A percentile compares a stretch with the other conserved stretches of the same genome.
Evolutionary conservation across 2,113 vertebrate genomes (phyloP).

Genomic region (Oenanthe oenanthe): DNA sequence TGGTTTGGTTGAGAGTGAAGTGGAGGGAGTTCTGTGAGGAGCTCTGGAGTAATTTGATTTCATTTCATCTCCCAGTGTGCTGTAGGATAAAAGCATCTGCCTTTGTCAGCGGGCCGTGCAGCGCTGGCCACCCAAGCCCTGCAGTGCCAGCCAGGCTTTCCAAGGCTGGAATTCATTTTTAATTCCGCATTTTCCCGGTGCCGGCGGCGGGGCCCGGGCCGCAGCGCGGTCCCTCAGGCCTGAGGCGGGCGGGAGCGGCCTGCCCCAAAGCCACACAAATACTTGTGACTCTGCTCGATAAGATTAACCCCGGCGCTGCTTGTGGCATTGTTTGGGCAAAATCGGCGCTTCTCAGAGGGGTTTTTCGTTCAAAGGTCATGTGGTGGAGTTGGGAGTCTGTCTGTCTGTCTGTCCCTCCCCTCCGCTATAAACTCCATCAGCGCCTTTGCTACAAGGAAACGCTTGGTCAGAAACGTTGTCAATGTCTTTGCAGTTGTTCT

Average conservation of each 20-base stretch:
- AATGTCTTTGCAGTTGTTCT: background rate
- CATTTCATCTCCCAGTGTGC: background rate
- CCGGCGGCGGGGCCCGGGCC: background rate
- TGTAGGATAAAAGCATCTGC: background rate
- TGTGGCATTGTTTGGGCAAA: background rate
- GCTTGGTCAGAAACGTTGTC: rapidly evolving
- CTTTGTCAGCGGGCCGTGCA: background rate
- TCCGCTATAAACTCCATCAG: background rate
- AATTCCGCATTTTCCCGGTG: background rate
- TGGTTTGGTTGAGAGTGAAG: background rate
- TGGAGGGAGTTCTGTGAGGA: background rate
- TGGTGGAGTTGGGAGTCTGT: background rate
- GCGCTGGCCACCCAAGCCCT: background rate
- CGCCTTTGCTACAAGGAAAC: background rate
- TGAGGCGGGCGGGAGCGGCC: no score
- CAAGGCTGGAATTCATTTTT: background rate
- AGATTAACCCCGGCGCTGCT: background rate
- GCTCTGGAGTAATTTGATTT: background rate
- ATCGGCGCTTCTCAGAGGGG: background rate
- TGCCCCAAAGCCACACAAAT: background rate
- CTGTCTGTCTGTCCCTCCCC: background rate
- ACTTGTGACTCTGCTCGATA: background rate
- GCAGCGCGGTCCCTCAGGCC: background rate
- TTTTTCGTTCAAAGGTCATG: background rate
- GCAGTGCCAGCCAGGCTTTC: background rate